Percentiles rank a stretch among this genome's conserved stretches.
These are phyloP conservation scores for Drosophila tanythrix DNA, from an alignment of 2,888 invertebrate genomes.

Conservation along the genomic window DNA sequence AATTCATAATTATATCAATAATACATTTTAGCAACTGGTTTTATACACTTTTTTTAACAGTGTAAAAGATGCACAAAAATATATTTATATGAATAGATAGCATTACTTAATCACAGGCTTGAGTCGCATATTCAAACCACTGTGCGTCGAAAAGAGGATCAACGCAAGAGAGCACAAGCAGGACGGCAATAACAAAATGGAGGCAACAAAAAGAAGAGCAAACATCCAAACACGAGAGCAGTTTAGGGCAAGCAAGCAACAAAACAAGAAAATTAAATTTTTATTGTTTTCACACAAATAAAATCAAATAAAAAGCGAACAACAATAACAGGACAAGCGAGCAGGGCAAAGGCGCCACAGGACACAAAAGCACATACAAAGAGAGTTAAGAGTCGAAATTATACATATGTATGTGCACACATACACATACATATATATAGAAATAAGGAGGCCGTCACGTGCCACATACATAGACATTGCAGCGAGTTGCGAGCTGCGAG, in stretches of 20 bases:
- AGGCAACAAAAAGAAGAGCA: slow-evolving; percentile 13
- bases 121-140: slow-evolving; percentile 19
- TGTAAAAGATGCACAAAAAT: neutral
- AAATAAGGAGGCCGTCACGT: slow-evolving; percentile 62
- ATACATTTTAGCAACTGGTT: neutral
- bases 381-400: slow-evolving; percentile 24
- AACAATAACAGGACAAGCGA: slow-evolving; percentile 71
- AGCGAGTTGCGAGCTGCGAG: slow-evolving; percentile 42
- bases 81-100: slow-evolving; percentile 22
- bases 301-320: slow-evolving; percentile 81
- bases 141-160: slow-evolving; percentile 40
- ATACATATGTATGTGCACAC: slow-evolving; percentile 14
- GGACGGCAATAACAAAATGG: slow-evolving; percentile 45
- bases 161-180: slow-evolving; percentile 21
- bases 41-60: neutral
- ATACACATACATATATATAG: neutral
- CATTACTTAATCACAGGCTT: neutral
- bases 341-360: slow-evolving; percentile 61
- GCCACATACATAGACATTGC: slow-evolving; percentile 46
- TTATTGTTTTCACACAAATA: slow-evolving; percentile 83
- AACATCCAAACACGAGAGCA: slow-evolving; percentile 36
- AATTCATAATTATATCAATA: neutral
- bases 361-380: slow-evolving; percentile 47
- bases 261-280: slow-evolving; percentile 84
- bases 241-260: slow-evolving; percentile 68